phyloP scores from a whole-genome alignment of 2,113 vertebrate genomes.

The Chionis minor region DNA sequence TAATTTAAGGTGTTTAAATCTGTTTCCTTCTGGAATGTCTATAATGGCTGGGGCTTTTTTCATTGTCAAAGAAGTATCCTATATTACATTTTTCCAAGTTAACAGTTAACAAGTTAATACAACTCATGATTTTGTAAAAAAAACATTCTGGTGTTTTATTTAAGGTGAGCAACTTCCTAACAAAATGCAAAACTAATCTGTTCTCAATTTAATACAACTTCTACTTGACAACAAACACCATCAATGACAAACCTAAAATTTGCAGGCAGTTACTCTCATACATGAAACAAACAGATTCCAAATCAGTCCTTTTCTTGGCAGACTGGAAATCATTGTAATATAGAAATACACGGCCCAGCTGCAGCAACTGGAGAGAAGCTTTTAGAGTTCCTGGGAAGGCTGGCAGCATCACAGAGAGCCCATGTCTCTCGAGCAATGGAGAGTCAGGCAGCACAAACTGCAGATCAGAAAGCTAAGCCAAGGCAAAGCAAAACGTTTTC shows the following conservation, averaged over 20 bases:
- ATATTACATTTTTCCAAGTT: not conserved
- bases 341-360: not conserved
- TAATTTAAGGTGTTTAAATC: not conserved
- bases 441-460: not conserved
- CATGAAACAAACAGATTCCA: not conserved
- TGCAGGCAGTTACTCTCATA: not conserved
- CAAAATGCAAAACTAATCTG: not conserved
- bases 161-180: not conserved
- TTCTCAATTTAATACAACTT: not conserved
- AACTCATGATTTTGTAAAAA: not conserved
- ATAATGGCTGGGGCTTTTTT: accelerated
- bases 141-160: not conserved
- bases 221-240: not conserved
- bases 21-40: not conserved
- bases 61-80: not conserved
- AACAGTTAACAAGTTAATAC: not conserved
- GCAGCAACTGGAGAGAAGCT: not conserved
- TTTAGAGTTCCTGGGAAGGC: not conserved
- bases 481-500: not conserved
- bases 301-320: not conserved
- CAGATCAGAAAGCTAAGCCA: not conserved
- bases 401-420: not conserved
- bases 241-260: not conserved
- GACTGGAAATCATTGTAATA: not conserved
- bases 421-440: accelerated